A percentile compares a stretch with the other conserved stretches of the same genome.
Conservation (phyloP, 2,797 vertebrate species). For the Botia almorhae region DNA sequence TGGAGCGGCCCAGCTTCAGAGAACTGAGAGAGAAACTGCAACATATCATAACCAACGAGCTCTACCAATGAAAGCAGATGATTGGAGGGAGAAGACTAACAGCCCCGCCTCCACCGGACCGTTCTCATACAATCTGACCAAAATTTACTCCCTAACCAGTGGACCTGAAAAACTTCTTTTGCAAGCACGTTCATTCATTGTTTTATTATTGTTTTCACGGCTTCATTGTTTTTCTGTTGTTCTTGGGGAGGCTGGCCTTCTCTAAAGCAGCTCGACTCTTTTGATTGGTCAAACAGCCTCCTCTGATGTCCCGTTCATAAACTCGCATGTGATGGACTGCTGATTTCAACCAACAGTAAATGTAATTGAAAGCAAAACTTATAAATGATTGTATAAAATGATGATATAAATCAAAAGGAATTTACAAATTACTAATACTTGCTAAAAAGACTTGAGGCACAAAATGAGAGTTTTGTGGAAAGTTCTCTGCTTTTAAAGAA, state of each 20-base stretch:
- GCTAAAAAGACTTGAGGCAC: neutral
- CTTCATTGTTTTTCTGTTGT: conserved; percentile 39
- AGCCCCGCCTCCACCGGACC: conserved; percentile 19
- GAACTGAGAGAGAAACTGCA: conserved; percentile 89
- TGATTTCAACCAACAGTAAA: neutral
- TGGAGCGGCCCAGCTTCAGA: conserved; percentile 87
- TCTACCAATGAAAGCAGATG: conserved; percentile 75
- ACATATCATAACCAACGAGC: conserved; percentile 85
- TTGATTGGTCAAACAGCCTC: conserved; percentile 51
- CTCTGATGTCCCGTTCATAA: conserved; percentile 9
- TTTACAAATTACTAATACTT: neutral
- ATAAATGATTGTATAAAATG: neutral
- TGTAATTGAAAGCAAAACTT: neutral
- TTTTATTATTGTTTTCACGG: conserved; percentile 40
- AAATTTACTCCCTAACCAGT: conserved; percentile 35
- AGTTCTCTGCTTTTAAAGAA: conserved; percentile 8
- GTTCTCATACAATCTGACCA: conserved; percentile 46
- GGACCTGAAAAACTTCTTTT: conserved; percentile 41
- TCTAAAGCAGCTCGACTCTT: conserved; percentile 46
- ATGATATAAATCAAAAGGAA: neutral
- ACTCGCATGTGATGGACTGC: neutral
- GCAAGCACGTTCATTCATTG: neutral
- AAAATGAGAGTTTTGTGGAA: neutral
- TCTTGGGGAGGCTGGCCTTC: conserved; percentile 64
- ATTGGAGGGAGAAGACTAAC: neutral